A percentile compares a stretch with the other conserved stretches of the same genome.
phyloP scores from a whole-genome alignment of 92 coral and sea anemone genomes.

The Pocillopora meandrina region DNA sequence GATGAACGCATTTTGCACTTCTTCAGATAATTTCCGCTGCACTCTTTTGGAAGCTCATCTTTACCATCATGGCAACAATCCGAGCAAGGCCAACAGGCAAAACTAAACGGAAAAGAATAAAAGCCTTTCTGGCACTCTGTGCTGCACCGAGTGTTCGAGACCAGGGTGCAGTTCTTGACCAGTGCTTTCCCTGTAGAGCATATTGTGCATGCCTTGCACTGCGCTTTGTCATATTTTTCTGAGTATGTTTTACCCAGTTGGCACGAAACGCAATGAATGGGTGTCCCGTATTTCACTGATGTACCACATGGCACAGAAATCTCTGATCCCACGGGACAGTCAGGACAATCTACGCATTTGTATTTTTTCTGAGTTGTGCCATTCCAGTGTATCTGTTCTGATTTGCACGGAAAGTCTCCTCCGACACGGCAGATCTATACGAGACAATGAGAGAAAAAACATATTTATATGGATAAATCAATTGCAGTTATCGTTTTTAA shows the following conservation, averaged over 20 bases:
- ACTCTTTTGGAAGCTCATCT: constrained; percentile 43
- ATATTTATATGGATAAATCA: too few relatives aligned
- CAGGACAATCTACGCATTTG: constrained; percentile 55
- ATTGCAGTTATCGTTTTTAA: too few relatives aligned
- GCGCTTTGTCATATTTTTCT: constrained; percentile 26
- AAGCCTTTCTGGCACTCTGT: constrained; percentile 40
- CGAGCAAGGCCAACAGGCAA: constrained; percentile 39
- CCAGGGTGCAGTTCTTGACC: constrained; percentile 35
- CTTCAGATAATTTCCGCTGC: constrained; percentile 15
- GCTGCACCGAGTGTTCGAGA: constrained; percentile 46
- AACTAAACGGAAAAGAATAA: constrained; percentile 23
- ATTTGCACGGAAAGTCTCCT: constrained; percentile 18
- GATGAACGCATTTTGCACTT: constrained; percentile 30
- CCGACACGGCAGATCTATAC: not conserved
- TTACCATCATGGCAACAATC: constrained; percentile 55
- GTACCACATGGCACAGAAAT: constrained; percentile 57
- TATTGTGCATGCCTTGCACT: constrained; percentile 49
- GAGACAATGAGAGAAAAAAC: not conserved
- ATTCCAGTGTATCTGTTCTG: constrained; percentile 54
- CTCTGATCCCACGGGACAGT: constrained; percentile 49
- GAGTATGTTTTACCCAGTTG: constrained; percentile 50
- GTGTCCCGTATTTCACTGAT: constrained; percentile 34
- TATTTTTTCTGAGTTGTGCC: not conserved
- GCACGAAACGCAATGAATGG: constrained; percentile 40
- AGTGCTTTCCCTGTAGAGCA: constrained; percentile 45